Evolutionary conservation across 2,797 vertebrate genomes (phyloP).

Genomic region (Bovichtus diacanthus): DNA sequence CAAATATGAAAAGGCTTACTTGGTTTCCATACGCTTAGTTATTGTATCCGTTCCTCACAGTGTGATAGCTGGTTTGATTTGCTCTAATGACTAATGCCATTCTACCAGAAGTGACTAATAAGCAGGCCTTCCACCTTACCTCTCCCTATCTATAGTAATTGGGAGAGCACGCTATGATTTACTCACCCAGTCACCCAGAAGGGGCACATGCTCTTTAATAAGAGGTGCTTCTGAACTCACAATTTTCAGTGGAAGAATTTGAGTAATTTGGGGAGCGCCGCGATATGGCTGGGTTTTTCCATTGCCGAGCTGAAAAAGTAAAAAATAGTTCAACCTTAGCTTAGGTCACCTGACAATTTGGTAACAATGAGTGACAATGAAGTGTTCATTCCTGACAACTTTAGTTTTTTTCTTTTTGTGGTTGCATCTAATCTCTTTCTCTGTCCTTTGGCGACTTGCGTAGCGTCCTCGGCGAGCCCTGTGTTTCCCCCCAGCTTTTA

Average conservation of each 20-base stretch:
- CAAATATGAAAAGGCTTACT: neutral
- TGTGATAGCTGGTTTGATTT: neutral
- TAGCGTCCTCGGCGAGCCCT: neutral
- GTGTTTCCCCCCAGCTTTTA: neutral
- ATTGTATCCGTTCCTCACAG: neutral
- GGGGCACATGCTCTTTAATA: neutral
- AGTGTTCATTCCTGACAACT: neutral
- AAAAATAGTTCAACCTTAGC: neutral
- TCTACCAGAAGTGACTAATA: slow-evolving; percentile 17
- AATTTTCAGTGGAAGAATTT: neutral
- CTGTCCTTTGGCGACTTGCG: neutral
- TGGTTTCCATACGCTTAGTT: neutral
- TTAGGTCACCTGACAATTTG: neutral
- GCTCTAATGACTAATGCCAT: slow-evolving; percentile 9
- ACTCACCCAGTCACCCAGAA: neutral
- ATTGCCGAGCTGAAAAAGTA: neutral
- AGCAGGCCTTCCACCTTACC: slow-evolving; percentile 11
- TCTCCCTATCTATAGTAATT: neutral
- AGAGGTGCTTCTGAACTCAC: neutral
- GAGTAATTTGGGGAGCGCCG: neutral
- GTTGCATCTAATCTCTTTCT: neutral
- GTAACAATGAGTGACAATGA: neutral
- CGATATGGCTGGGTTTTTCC: neutral
- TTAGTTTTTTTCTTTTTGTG: neutral
- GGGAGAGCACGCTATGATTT: neutral